Evolutionary conservation across 2,113 vertebrate species (phyloP), one percentile per base, ranked within the genome.

Genomic region (Mugil cephalus): DNA sequence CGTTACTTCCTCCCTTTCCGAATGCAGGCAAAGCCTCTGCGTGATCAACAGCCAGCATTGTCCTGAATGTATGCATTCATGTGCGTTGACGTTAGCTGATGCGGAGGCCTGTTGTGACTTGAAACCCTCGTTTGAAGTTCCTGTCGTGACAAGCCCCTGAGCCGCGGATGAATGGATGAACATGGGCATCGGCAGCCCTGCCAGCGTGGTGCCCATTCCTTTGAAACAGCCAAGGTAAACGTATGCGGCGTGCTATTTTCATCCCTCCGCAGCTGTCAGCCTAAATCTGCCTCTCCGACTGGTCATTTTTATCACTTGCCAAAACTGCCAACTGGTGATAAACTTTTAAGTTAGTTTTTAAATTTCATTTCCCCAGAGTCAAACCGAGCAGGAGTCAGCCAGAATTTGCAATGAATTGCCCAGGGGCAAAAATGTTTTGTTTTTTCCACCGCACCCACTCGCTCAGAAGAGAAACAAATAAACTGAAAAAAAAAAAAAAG

Each of bases 281-380:
- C 88, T 69, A 43, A 86, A 88, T 92, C 77, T 88, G 85, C 79
- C 82, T 91, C 80, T 53, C 39, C 79, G 54, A 89, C 80, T 74
- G 87, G 90, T 92, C 89, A 93, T 91, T 93, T 93, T 93, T 85
- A 92, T 92, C 91, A 90, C 82, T 83, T 89, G 90, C 92, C 90
- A 93, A 88, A 93, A 78, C 88, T 88, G 88, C 88, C 90, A 92
- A 92, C 84, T 59, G 85, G 73, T 86, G 89, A 68, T 84, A 88
- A 93, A 92, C 91, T 94, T 93, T 91, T 87, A 88, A 89, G 89
- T 82, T 87, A 53, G 68, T 82, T 92, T 92, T 85, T 77, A 85
- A 87, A 91, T 88, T 88, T 75, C 76, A 79, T 86, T 85, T 88
- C 84, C 88, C 87, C 18, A 46, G 83, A 92, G 87, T 84, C 76